These are phyloP conservation scores for Heterodera carotae DNA, from an alignment of 1,140 invertebrate genomes.

Conservation along the genomic window DNA sequence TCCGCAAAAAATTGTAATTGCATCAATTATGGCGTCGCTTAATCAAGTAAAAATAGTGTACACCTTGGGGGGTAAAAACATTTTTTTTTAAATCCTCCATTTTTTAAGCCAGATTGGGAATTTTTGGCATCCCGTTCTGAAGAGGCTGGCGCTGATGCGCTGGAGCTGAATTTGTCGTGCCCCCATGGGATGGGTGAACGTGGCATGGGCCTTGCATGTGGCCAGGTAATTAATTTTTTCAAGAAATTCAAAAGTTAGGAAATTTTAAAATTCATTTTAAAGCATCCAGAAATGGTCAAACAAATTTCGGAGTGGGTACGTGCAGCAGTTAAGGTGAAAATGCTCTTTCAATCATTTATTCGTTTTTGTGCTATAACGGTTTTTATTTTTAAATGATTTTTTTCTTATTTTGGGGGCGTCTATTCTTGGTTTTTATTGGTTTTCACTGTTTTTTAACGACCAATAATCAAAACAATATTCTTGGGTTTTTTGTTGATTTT, in stretches of 20 bases:
- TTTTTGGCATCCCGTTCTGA: slow-evolving; percentile 77
- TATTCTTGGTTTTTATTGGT: too few species aligned
- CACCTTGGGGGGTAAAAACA: background rate
- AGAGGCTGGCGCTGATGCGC: slow-evolving; percentile 82
- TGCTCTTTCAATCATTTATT: too few species aligned
- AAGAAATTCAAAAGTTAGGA: too few species aligned
- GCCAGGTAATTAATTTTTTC: slow-evolving; percentile 72
- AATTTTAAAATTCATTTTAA: too few species aligned
- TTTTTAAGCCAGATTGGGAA: slow-evolving; percentile 77
- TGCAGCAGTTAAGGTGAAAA: slow-evolving; percentile 65
- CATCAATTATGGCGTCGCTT: slow-evolving; percentile 93
- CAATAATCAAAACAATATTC: too few species aligned
- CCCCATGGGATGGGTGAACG: slow-evolving; percentile 97
- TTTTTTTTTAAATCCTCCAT: slow-evolving; percentile 59
- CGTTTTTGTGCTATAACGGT: background rate
- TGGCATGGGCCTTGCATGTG: slow-evolving; percentile 91
- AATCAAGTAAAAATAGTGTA: slow-evolving; percentile 67
- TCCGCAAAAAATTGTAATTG: slow-evolving; percentile 86
- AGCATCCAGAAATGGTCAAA: slow-evolving; percentile 78
- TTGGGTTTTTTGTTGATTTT: too few species aligned
- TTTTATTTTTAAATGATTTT: too few species aligned
- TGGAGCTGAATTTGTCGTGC: slow-evolving; percentile 94
- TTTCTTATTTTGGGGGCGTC: too few species aligned
- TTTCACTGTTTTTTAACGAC: too few species aligned
- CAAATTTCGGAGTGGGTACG: slow-evolving; percentile 87